Percentiles rank a stretch among this genome's conserved stretches.
Conservation (phyloP, 2,113 vertebrate species). For the Gallinago paraguaiae region DNA sequence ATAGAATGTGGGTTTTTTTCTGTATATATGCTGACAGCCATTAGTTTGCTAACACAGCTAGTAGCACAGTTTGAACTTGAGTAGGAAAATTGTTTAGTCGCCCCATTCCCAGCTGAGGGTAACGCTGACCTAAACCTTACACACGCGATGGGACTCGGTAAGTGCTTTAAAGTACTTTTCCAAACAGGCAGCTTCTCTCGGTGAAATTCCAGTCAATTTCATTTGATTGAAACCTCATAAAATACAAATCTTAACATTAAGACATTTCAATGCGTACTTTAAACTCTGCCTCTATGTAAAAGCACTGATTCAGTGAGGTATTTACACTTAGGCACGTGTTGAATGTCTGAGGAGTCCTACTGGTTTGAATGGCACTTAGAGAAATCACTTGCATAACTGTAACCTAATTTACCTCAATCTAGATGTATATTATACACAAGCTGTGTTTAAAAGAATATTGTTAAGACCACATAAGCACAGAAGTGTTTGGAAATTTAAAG, state of each 20-base stretch:
- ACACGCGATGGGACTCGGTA: neutral
- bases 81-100: neutral
- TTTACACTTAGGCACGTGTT: neutral
- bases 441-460: conserved; percentile 7
- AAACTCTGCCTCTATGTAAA: neutral
- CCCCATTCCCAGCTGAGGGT: neutral
- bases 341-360: neutral
- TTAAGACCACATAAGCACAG: neutral
- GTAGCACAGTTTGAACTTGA: neutral
- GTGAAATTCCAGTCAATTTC: neutral
- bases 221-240: neutral
- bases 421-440: conserved; percentile 12
- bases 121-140: neutral
- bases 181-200: neutral
- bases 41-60: neutral
- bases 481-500: conserved; percentile 39
- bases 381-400: conserved; percentile 7
- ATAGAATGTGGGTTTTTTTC: neutral
- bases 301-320: neutral
- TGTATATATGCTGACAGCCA: neutral
- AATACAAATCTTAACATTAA: neutral
- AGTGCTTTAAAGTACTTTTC: neutral
- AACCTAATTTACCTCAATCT: conserved; percentile 36
- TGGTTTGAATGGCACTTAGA: neutral
- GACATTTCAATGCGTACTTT: neutral